Evolutionary conservation across 2,888 invertebrate genomes (phyloP), one percentile per base, ranked within the genome.

Genomic region (Teleogryllus oceanicus): DNA sequence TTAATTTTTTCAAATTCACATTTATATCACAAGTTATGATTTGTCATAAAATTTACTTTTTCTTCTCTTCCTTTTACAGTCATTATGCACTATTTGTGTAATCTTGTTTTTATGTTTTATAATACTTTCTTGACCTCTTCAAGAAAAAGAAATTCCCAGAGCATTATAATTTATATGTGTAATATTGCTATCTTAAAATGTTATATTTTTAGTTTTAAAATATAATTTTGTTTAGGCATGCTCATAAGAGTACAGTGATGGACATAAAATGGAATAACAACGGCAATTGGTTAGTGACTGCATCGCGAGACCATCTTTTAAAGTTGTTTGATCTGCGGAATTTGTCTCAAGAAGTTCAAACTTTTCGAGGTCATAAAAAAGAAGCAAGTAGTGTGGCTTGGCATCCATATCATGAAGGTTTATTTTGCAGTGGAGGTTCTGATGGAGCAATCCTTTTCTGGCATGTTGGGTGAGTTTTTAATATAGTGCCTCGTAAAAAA

Each of bases 201-300:
- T 37, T 37, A 37, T 5, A 37, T 8, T 37, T 37, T 37, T 37
- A 37, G 37, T 37, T 37, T 37, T 37, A 8, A 37, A 37, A 16
- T 50, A 62, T 82, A 24, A 24, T 24, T 82, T 49, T 83, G 83
- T 83, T 24, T 84, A 94, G 94, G 80, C 99, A 99, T 88, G 99
- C 99, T 76, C 99, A 99, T 88, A 99, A 99, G 88, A 97, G 97
- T 80, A 99, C 99, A 50, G 99, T 99, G 18, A 99, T 99, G 98
- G 98, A 99, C 87, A 91, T 99, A 49, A 96, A 97, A 87, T 99
- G 99, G 99, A 99, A 99, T 88, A 93, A 94, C 79, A 99, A 99
- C 89, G 99, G 99, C 4, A 99, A 99, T 87, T 99, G 99, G 99
- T 89, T 99, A 79, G 93, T 99, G 80, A 98, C 98, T n/a, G 98